These are phyloP conservation scores for Pogonocichla stellata DNA, from an alignment of 2,113 vertebrate species.

Conservation along the genomic window DNA sequence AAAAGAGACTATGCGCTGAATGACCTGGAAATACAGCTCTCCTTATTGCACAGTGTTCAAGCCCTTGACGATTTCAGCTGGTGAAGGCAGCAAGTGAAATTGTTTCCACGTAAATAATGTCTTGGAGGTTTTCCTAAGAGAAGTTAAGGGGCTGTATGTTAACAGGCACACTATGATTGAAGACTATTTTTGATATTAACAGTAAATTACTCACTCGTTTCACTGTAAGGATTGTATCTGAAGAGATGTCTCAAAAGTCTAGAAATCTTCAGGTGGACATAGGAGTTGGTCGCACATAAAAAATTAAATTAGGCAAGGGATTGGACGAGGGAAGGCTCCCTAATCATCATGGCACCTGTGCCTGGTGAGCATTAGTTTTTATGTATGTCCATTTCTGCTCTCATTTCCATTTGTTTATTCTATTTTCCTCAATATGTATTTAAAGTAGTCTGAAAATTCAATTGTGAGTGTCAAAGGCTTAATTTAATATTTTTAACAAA, in stretches of 20 bases:
- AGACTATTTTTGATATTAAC: not conserved
- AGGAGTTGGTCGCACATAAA: not conserved
- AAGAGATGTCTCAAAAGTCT: not conserved
- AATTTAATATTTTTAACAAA: not conserved
- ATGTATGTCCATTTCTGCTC: not conserved
- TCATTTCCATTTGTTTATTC: not conserved
- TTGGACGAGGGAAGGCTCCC: not conserved
- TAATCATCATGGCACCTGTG: not conserved
- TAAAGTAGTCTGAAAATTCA: not conserved
- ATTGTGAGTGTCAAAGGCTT: not conserved
- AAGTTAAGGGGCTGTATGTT: not conserved
- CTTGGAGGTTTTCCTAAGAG: not conserved
- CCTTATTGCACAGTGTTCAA: not conserved
- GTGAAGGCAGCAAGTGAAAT: not conserved
- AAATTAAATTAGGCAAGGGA: not conserved
- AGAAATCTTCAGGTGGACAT: not conserved
- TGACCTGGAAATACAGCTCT: not conserved
- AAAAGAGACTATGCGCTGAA: not conserved
- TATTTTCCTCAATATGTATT: not conserved
- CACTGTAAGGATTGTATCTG: not conserved
- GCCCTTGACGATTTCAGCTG: not conserved
- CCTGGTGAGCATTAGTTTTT: not conserved
- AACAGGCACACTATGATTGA: not conserved
- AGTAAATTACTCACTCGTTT: not conserved
- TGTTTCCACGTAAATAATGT: accelerated